Base-by-base conservation (phyloP, 2,797 vertebrate species). In the Dryobates pubescens region DNA sequence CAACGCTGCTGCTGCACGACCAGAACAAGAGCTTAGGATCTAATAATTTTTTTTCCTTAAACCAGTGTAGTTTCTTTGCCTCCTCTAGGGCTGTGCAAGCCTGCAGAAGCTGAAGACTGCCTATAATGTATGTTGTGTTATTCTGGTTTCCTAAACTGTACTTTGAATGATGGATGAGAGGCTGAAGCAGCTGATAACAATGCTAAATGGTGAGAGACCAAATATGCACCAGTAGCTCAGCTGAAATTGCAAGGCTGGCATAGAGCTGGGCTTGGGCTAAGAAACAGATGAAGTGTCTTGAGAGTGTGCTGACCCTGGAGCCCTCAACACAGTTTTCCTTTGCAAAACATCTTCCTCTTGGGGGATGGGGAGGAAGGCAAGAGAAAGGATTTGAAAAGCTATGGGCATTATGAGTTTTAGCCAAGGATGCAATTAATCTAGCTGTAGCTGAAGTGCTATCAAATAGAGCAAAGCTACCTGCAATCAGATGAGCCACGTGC, bases 161-260 rank as follows among this genome's bases (percentile, higher is more conserved):
- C 57, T 92, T 83, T 2, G 3, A 89, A 91, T 92, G 94, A 95
- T 79, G 80, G 56, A 94, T 94, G 67, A 73, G 59, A 88, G 57
- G 85, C 61, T 92, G 73, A 89, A 86, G 68, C n/a, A 92, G 77
- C 91, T 95, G 96, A 95, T 95, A 96, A 95, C 89, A 78, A 91
- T 95, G 91, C 56, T 95, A 95, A 96, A 95, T 95, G 71, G 87
- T 76, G 91, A 94, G 94, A 92, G 94, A 95, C 57, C 87, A 91
- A 96, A 95, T 51, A 94, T 54, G 82, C 36, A 88, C 91, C 89
- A 88, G 94, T 56, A 93, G 87, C 73, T 86, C 34, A 38, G 80
- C 63, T 81, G 76, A 89, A 92, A 81, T 51, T 32, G 24, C 2
- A 2, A 59, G 72, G 82, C 73, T 86, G 82, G 76, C 70, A 79